Base-by-base conservation (phyloP, 1,140 invertebrate species). In the Aphidius ervi region DNA sequence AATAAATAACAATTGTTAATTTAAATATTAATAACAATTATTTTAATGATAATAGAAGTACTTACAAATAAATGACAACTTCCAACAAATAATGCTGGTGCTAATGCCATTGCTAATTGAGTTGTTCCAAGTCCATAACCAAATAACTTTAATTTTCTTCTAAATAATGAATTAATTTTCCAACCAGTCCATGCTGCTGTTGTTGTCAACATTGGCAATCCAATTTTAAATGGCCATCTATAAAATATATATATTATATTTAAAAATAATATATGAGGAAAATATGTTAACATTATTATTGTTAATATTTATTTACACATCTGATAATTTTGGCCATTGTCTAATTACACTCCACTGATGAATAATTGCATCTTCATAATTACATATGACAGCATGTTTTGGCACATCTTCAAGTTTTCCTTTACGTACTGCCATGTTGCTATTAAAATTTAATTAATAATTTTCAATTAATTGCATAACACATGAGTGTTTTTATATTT, bases 101-200 rank as follows among this genome's bases (percentile, higher is more conserved):
- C 39, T 10, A 63, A 0, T 5, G 62, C 6, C 47, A 68, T 0
- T 45, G 65, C 58, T 0, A 71, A 0, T 9, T 63, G 63, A 16
- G 75, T 65, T 5, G 64, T 4, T 4, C 61, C 0, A 6, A 40
- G 3, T 5, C 73, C 75, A 31, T 65, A 49, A n/a, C 9, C 9
- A 6, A 53, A 50, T 39, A 78, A 54, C 58, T 72, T 75, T 3
- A 77, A 48, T 65, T 65, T 71, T 8, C n/a, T 52, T 61, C 76
- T 70, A 48, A 72, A 73, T 9, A 64, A 55, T 1, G 2, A 4
- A 58, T 72, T 77, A 43, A 78, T 59, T 5, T 64, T 43, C 10
- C 66, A 6, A 40, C 62, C 67, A 6, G 63, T 50, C 0, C 62
- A 0, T 45, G 46, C 10, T 4, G 62, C 37, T 1, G 39, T 5